Base-by-base conservation (phyloP, 2,888 invertebrate species). In the Sipha maydis region DNA sequence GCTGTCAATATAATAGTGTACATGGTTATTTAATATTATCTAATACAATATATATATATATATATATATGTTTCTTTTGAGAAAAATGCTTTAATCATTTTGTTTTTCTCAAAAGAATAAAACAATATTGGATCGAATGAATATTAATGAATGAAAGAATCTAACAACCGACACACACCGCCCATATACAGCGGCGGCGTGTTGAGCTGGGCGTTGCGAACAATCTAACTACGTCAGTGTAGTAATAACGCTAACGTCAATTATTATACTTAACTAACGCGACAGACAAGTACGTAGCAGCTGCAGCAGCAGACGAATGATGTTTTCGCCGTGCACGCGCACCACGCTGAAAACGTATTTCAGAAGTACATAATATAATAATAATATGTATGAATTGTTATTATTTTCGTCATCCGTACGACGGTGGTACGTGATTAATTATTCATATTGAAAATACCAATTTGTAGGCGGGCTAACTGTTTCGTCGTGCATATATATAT, bases 391-490 rank as follows among this genome's bases (percentile, higher is more conserved):
- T 34, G 31, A 83, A 83, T 83, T 56, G 54, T 83, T 69, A 71
- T 82, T 69, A 71, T 48, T 73, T 73, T n/a, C 14, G 48, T 75
- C 41, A 17, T 76, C 76, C 28, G 61, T 31, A 38, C 28, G 14
- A 2, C 48, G 41, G 41, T 14, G 56, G 41, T 41, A 67, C 31
- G 61, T 76, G 84, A 85, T 85, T 85, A 78, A 78, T 86, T 86
- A 80, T 80, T 86, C 86, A 56, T 80, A 79, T 86, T 79, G 78
- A 38, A 80, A 86, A 86, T 71, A 86, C 79, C 86, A 56, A 86
- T 86, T 86, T 79, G 85, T 77, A 85, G 84, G 84, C 76, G 84
- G 76, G 61, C 38, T 21, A 54, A 38, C 54, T 71, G 83, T 75
- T 56, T 83, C 54, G 56, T 54, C 34, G 73, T 61, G 38, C 31